Evolutionary conservation across 2,113 vertebrate species (phyloP).

Genomic region (Globicephala melas): DNA sequence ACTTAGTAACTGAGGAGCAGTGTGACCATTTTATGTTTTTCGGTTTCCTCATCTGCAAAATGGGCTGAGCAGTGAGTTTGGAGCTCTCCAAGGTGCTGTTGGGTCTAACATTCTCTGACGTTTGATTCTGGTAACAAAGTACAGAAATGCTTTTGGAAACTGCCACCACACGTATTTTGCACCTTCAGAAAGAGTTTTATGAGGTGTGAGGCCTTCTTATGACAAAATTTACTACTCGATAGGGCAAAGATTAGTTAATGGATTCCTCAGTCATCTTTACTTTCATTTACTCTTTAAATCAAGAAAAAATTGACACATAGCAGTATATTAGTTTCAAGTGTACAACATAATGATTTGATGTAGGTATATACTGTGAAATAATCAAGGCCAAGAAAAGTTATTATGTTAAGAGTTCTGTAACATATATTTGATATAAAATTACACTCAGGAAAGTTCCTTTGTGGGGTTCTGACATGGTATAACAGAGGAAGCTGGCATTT

Average conservation of each 20-base stretch:
- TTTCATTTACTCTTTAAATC: neutral
- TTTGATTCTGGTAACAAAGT: neutral
- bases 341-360: neutral
- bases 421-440: neutral
- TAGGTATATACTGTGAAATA: neutral
- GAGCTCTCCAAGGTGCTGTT: neutral
- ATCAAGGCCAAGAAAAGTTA: neutral
- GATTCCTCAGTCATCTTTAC: neutral
- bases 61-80: neutral
- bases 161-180: neutral
- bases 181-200: neutral
- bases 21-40: neutral
- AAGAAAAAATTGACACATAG: neutral
- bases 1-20: neutral
- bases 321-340: neutral
- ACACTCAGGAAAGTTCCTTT: neutral
- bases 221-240: neutral
- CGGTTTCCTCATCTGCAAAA: neutral
- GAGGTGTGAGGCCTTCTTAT: neutral
- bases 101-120: neutral
- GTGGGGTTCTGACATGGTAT: neutral
- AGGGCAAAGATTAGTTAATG: neutral
- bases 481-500: neutral
- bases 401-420: neutral
- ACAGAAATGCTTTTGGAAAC: neutral